Evolutionary conservation across 2,888 invertebrate species (phyloP).

Genomic region (Aleiodes alternator): DNA sequence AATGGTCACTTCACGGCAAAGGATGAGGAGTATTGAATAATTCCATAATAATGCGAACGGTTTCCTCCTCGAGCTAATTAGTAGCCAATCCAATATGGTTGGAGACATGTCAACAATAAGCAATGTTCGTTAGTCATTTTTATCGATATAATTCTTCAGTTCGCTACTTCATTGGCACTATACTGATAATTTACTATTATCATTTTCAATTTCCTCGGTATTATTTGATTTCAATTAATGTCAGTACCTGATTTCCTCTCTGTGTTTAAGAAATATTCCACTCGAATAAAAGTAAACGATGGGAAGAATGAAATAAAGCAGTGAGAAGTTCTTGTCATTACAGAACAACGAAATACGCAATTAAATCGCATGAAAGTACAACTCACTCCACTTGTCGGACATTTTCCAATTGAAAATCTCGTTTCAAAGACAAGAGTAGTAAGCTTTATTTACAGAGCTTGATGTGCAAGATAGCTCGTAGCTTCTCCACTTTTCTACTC

Average conservation of each 20-base stretch:
- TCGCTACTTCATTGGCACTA: no score
- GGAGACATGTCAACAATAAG: not conserved
- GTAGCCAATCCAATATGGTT: slow-evolving; percentile 2
- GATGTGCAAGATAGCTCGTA: slow-evolving; percentile 47
- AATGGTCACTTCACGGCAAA: slow-evolving; percentile 55
- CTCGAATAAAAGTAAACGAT: not conserved
- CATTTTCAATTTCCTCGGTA: no score
- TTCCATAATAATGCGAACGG: slow-evolving; percentile 6
- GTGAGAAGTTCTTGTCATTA: slow-evolving; percentile 26
- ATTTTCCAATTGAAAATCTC: slow-evolving; percentile 57
- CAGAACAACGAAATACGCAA: slow-evolving; percentile 47
- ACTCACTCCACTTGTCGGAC: slow-evolving; percentile 40
- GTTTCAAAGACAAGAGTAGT: slow-evolving; percentile 38
- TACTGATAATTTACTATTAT: no score
- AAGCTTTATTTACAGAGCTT: slow-evolving; percentile 55
- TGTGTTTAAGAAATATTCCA: not conserved
- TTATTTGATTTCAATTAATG: not conserved
- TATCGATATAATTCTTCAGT: not conserved
- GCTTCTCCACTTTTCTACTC: slow-evolving; percentile 44
- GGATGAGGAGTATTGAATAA: slow-evolving; percentile 40
- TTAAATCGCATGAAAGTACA: slow-evolving; percentile 52
- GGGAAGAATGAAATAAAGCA: not conserved
- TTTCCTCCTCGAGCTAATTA: not conserved
- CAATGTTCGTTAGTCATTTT: not conserved
- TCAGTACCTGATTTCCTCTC: not conserved